Base-by-base conservation (phyloP, 2,797 vertebrate genomes). In the Dicrostonyx torquatus region DNA sequence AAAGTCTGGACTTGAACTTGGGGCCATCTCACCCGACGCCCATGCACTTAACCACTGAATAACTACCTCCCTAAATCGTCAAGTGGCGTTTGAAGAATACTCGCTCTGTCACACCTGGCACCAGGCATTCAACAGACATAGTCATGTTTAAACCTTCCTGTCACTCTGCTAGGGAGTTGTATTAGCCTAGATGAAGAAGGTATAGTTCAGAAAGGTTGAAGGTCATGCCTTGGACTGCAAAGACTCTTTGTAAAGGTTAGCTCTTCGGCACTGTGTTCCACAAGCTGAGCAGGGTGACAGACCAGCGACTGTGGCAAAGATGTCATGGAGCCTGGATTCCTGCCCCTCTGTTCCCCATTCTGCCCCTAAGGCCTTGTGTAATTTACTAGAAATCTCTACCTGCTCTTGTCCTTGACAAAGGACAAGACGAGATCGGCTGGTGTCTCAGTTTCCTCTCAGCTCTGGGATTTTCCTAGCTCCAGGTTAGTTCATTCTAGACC, bases 1-100 rank as follows among this genome's bases (percentile, higher is more conserved):
- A 92, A 53, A 90, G 34, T 43, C 64, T 48, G 83, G 66, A 83
- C 79, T 64, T 66, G 31, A 94, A 93, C 78, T 86, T 70, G 24
- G 34, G 22, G 70, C 48, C 9, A 8, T 24, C 84, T 89, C 34
- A 64, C 40, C 40, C 3, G 4, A 87, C 34, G 2, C 24, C n/a
- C 34, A 2, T 34, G 17, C 13, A 15, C n/a, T 55, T 76, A 53
- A 34, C 45, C 62, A 18, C 53, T 68, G 8, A 40, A 55, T 60
- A 58, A 13, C 6, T 2, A 12, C 60, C 72, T 94, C 75, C 76
- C 62, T 83, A 13, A 3, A 62, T 1, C 45, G 31, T 17, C 76
- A 50, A 20, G 50, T 31, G 45, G 48, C 53, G 26, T 75, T 22
- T 70, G 50, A 45, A 85, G 45, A 85, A 55, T 0, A 0, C 13